Base-by-base conservation (phyloP, 2,797 vertebrate species). In the Pantherophis vulpinus region DNA sequence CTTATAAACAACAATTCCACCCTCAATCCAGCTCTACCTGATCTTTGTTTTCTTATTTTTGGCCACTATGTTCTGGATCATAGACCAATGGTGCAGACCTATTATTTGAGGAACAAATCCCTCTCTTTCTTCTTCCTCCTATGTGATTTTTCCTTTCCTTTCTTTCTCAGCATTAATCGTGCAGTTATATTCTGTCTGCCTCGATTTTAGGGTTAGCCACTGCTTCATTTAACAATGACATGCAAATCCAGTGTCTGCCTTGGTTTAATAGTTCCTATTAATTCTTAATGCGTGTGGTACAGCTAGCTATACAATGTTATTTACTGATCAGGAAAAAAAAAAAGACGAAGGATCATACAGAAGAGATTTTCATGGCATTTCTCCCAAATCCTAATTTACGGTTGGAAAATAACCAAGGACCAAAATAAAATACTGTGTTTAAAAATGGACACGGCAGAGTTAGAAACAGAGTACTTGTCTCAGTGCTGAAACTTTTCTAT, bases 361-460 rank as follows among this genome's bases (percentile, higher is more conserved):
- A 13, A n/a, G 11, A 47, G 70, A 79, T 2, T 63, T 10, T 11
- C 23, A 55, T 54, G 8, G n/a, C 42, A 91, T 18, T 32, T 93
- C 47, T 55, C 59, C 61, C 37, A 18, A 29, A 20, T 61, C 66
- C 13, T 83, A 42, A 7, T 7, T 55, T 12, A 42, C 7, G 60
- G 18, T 7, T 7, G 29, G 60, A 94, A 91, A 89, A 90, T 16
- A 93, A 12, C 66, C 91, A 87, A 56, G 91, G n/a, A 91, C 91
- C 14, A 25, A 94, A 93, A 66, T 29, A 14, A 88, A 87, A 13
- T 42, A 51, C 70, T 56, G 1, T 18, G 89, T 91, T 90, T 92
- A 93, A 94, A 93, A 29, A 1, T 25, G 93, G 94, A 91, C 11
- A 61, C 60, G 16, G 63, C 93, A 10, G 29, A 47, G 56, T 54